These are phyloP conservation scores for Corticium candelabrum DNA, from an alignment of 37 sponge, comb jelly and placozoan genomes.

Conservation along the genomic window DNA sequence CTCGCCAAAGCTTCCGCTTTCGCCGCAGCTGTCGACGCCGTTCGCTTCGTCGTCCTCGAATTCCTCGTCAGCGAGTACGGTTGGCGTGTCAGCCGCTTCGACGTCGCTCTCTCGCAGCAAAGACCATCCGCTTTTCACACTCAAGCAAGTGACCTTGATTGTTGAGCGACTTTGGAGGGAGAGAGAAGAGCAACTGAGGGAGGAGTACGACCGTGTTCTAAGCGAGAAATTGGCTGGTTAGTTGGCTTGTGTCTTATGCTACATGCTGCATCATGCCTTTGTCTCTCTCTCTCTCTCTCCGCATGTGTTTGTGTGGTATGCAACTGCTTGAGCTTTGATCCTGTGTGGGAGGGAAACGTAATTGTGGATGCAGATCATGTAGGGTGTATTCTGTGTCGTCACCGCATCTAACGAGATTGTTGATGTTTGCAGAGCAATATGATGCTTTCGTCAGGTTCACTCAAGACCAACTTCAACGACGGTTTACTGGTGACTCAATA, in stretches of 20 bases:
- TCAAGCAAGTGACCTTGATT: conserved; percentile 72
- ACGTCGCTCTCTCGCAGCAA: background rate
- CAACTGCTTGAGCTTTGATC: no score
- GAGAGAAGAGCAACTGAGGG: conserved; percentile 69
- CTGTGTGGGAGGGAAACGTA: no score
- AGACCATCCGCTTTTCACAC: conserved; percentile 88
- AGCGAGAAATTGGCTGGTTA: conserved; percentile 57
- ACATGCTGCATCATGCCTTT: no score
- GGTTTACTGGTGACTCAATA: conserved; percentile 57
- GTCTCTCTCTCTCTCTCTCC: no score
- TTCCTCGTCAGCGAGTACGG: no score
- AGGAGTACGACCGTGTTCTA: conserved; percentile 67
- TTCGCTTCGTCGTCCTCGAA: no score
- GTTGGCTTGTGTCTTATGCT: background rate
- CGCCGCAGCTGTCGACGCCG: no score
- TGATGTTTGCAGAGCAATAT: conserved; percentile 94
- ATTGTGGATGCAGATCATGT: no score
- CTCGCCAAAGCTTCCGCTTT: no score
- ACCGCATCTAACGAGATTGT: no score
- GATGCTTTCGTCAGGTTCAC: conserved; percentile 91
- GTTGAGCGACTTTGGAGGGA: conserved; percentile 73
- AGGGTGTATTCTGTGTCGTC: no score
- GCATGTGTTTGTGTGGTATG: no score
- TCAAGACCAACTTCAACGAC: conserved; percentile 77
- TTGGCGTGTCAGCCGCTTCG: background rate